Base-by-base conservation (phyloP, 1,140 invertebrate species). In the Heliconius eleuchia region DNA sequence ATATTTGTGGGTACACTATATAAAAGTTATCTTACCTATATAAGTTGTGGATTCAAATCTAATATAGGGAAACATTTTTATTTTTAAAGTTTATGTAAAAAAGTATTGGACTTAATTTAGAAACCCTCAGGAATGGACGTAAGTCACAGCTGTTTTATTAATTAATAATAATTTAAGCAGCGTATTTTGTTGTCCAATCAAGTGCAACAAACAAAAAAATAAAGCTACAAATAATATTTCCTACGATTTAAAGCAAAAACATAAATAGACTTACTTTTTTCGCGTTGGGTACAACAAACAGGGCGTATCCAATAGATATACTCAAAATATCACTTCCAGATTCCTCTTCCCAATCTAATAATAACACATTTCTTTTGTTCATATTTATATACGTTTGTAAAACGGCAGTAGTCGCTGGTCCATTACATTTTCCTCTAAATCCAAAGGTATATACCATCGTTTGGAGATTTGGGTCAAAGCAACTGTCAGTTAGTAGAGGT, bases 311-410 rank as follows among this genome's bases (percentile, higher is more conserved):
- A 39, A 92, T 71, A 0, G 88, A 79, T 74, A 92, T 88, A 8
- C 93, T 91, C 7, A 92, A 75, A 11, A 87, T 13, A 3, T 89
- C 89, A 72, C 86, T 89, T 37, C 77, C 84, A 1, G 92, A 92
- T 81, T 94, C 92, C 30, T 91, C 83, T 71, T 93, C 85, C 93
- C 93, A 94, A 60, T 94, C 90, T 8, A 94, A 50, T 0, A 94
- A 85, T 7, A 93, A 57, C 0, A 93, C 86, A 71, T 94, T 94
- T 60, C 85, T 89, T 85, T 94, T 92, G 72, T 82, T 90, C 0
- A 84, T 90, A 2, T 77, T 75, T 37, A 94, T 77, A 52, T 92
- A 94, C 16, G 88, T 86, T 2, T 76, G 83, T 0, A 94, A 60
- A 0, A 94, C 84, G 0, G 92, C 87, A 0, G 87, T 92, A 8